Evolutionary conservation across 92 coral and sea anemone species (phyloP).

Genomic region (Galaxea fascicularis): DNA sequence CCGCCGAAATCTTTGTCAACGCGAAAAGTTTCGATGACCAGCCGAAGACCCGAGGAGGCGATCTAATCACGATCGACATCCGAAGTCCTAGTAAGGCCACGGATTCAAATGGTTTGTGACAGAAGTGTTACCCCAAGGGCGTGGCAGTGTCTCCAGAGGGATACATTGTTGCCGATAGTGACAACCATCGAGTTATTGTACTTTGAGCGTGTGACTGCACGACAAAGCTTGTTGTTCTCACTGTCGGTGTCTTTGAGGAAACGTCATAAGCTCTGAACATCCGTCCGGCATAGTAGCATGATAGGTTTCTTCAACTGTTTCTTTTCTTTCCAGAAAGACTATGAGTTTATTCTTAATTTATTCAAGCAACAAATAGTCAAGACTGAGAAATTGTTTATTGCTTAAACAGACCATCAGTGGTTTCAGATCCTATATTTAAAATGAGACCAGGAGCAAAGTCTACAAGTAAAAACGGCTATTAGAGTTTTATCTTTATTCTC

Average conservation of each 20-base stretch:
- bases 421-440: too few relatives aligned
- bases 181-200: slow-evolving; percentile 85
- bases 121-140: slow-evolving; percentile 93
- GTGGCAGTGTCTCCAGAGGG: slow-evolving; percentile 92
- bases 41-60: slow-evolving; percentile 86
- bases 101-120: slow-evolving; percentile 76
- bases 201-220: slow-evolving; percentile 28
- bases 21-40: slow-evolving; percentile 73
- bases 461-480: background rate
- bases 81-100: slow-evolving; percentile 66
- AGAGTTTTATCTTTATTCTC: too few relatives aligned
- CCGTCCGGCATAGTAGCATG: too few relatives aligned
- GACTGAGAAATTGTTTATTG: too few relatives aligned
- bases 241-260: too few relatives aligned
- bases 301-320: too few relatives aligned
- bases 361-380: too few relatives aligned
- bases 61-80: slow-evolving; percentile 78
- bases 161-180: slow-evolving; percentile 92
- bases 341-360: too few relatives aligned
- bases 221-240: background rate
- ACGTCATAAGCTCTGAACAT: too few relatives aligned
- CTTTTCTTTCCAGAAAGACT: too few relatives aligned
- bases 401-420: too few relatives aligned
- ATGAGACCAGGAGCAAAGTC: background rate
- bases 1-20: slow-evolving; percentile 77